Evolutionary conservation across 2,888 invertebrate species (phyloP), one percentile per base, ranked within the genome.

Genomic region (Orthosia gothica): DNA sequence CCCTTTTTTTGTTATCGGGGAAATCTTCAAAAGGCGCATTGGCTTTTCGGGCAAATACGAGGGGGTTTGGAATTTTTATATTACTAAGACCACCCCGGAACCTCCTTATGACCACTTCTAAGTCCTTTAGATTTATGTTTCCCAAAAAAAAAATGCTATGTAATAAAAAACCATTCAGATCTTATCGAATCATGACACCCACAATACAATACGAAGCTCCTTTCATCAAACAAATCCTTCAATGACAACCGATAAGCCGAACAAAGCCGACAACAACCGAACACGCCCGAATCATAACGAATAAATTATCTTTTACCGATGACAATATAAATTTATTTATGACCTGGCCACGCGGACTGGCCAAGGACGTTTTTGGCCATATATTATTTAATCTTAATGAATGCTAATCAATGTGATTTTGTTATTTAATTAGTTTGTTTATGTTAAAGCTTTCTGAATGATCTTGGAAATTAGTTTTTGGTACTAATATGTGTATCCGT

Each of bases 281-380:
- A 47, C 18, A 45, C n/a, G 18, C 20, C 23, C 57, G 72, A 80
- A 69, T 66, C 18, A 50, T 79, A 70, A 63, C 63, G 70, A 67
- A 76, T 76, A 76, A 70, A 79, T 79, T 79, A 70, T 64, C n/a
- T 67, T 75, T 64, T 47, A 76, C 80, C 55, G 70, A 64, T 67
- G 80, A 76, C 70, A 70, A 26, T 59, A 63, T 58, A 70, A 67
- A 79, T 79, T 75, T 75, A 79, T 75, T 79, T 63, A 79, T 79
- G 26, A 18, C 50, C 20, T 54, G 20, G 47, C 70, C 55, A n/a
- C 52, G 55, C 52, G 52, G 49, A 50, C 26, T 50, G 45, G 55
- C 9, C 49, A 50, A 26, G 66, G 74, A 23, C 54, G 45, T 50
- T 50, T 58, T 74, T 23, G 63, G 26, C 50, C 12, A 45, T 74